Conservation (phyloP, 2,797 vertebrate species). For the Acipenser oxyrinchus region DNA sequence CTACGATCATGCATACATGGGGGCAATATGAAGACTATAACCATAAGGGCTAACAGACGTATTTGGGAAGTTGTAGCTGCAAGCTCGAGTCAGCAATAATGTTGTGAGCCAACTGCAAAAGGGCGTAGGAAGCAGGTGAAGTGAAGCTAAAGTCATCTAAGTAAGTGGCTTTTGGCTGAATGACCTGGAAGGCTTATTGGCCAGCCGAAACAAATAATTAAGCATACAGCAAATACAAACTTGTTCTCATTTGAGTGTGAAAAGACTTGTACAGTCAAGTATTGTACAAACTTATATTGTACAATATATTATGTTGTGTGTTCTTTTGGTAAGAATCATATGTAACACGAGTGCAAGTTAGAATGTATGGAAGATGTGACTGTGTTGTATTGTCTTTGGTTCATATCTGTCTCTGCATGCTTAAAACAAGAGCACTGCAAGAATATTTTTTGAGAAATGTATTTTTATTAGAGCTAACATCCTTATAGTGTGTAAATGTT, state of each 20-base stretch:
- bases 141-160: slow-evolving; percentile 57
- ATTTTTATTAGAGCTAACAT: slow-evolving; percentile 98
- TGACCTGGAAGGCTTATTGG: slow-evolving; percentile 35
- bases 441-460: slow-evolving; percentile 97
- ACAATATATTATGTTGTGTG: no score
- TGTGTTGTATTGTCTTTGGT: slow-evolving; percentile 44
- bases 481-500: slow-evolving; percentile 96
- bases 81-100: slow-evolving; percentile 67
- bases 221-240: no score
- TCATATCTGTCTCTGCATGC: slow-evolving; percentile 74
- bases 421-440: slow-evolving; percentile 85
- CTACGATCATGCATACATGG: no score
- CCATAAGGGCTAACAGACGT: slow-evolving; percentile 31
- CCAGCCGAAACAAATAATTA: no score
- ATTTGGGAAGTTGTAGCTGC: slow-evolving; percentile 56
- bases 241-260: background rate
- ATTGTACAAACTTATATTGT: no score
- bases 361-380: slow-evolving; percentile 23
- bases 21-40: no score
- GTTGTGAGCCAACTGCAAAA: slow-evolving; percentile 45
- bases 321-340: slow-evolving; percentile 2
- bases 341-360: slow-evolving; percentile 13
- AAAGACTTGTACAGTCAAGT: slow-evolving; percentile 1
- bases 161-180: slow-evolving; percentile 58
- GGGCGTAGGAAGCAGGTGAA: slow-evolving; percentile 41